These are phyloP conservation scores for Apodemia hepburni DNA, from an alignment of 2,888 invertebrate genomes.

Conservation along the genomic window DNA sequence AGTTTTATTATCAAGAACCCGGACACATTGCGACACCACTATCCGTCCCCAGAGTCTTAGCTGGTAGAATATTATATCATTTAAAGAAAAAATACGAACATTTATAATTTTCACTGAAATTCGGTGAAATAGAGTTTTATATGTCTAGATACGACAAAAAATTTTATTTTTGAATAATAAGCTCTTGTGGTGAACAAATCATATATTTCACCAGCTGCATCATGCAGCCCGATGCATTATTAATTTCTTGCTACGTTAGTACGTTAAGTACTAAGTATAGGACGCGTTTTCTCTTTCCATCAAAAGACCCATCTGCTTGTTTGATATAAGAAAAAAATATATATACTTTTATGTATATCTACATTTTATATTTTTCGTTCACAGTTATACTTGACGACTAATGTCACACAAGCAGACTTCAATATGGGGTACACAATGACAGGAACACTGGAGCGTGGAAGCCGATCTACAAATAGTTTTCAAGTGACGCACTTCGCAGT, in stretches of 20 bases:
- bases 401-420: constrained; percentile 92
- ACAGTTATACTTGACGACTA: constrained; percentile 89
- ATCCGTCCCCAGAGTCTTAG: not conserved
- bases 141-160: too few species aligned
- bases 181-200: too few species aligned
- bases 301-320: too few species aligned
- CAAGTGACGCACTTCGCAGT: constrained; percentile 94
- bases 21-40: not conserved
- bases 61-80: not conserved
- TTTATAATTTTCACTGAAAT: not conserved
- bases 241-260: too few species aligned
- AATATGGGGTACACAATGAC: constrained; percentile 95
- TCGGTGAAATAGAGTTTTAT: too few species aligned
- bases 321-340: too few species aligned
- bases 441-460: constrained; percentile 90
- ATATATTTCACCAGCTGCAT: too few species aligned
- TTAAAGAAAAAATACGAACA: not conserved
- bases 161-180: too few species aligned
- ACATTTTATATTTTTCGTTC: constrained; percentile 26
- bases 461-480: constrained; percentile 87
- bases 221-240: too few species aligned
- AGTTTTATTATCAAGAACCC: constrained; percentile 1
- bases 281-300: too few species aligned
- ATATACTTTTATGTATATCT: not conserved
- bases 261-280: too few species aligned